Evolutionary conservation across 1,140 invertebrate genomes (phyloP).

Genomic region (Charaxes varanes): DNA sequence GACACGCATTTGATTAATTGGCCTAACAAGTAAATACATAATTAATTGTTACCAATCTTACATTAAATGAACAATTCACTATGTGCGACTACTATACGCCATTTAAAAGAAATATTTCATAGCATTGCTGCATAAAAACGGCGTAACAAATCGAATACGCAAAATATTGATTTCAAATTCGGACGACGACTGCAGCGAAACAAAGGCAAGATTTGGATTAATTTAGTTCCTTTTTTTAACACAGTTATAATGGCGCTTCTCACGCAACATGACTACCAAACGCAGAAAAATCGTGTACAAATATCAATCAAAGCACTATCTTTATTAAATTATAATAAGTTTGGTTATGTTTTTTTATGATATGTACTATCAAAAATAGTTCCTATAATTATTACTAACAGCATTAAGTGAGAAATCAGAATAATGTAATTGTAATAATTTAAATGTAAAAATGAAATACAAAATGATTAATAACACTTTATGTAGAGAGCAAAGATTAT

Average conservation of each 20-base stretch:
- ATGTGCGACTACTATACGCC: slow-evolving; percentile 74
- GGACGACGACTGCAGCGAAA: slow-evolving; percentile 65
- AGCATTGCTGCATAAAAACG: slow-evolving; percentile 73
- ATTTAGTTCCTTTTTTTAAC: slow-evolving; percentile 52
- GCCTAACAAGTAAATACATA: slow-evolving; percentile 67
- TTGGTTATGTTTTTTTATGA: no score
- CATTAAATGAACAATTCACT: slow-evolving; percentile 74
- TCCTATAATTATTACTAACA: no score
- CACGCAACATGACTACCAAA: slow-evolving; percentile 16
- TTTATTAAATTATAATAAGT: no score
- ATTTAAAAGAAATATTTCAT: slow-evolving; percentile 72
- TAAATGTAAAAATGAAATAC: no score
- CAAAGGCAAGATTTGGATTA: slow-evolving; percentile 37
- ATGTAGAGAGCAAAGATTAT: no score
- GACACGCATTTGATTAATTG: slow-evolving; percentile 60
- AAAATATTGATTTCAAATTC: slow-evolving; percentile 65
- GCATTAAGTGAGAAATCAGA: no score
- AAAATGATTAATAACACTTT: no score
- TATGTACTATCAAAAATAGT: no score
- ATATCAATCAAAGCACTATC: no score
- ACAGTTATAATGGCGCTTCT: slow-evolving; percentile 32
- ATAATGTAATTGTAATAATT: no score
- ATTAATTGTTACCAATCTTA: slow-evolving; percentile 74
- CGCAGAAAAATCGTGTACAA: no score
- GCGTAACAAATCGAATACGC: slow-evolving; percentile 66